Evolutionary conservation across 2,113 vertebrate genomes (phyloP).

Genomic region (Camelus dromedarius): DNA sequence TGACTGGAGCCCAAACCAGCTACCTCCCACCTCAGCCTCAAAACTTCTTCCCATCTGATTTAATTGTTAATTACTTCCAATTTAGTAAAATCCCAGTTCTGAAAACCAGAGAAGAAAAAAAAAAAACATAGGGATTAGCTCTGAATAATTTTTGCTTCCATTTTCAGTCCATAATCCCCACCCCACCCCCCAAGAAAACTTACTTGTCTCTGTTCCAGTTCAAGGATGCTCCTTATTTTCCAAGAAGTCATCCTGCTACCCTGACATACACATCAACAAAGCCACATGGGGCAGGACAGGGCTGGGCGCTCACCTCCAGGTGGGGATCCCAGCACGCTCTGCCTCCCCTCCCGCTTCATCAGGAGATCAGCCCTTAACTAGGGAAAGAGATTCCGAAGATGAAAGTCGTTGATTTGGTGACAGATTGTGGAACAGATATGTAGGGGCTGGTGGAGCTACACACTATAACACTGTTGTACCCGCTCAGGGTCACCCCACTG

Average conservation of each 20-base stretch:
- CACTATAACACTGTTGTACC: fast-evolving
- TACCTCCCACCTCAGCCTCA: not conserved
- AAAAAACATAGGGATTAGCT: not conserved
- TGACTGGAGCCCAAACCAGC: not conserved
- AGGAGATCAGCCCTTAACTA: not conserved
- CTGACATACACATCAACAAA: not conserved
- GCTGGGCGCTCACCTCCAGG: not conserved
- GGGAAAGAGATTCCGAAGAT: not conserved
- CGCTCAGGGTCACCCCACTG: not conserved
- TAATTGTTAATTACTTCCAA: not conserved
- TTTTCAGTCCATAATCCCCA: not conserved
- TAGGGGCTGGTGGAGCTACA: not conserved
- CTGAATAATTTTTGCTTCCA: not conserved
- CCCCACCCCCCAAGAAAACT: fast-evolving
- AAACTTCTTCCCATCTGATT: not conserved
- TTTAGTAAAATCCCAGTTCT: conserved; percentile 54
- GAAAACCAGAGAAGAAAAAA: not conserved
- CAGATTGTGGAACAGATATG: too few species aligned
- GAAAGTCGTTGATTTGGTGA: not conserved
- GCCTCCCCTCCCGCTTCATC: not conserved
- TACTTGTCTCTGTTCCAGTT: not conserved
- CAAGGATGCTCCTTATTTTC: not conserved
- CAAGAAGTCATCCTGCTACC: not conserved
- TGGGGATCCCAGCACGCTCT: not conserved
- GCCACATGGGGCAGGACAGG: not conserved